Evolutionary conservation across 2,888 invertebrate genomes (phyloP), one percentile per base, ranked within the genome.

Genomic region (Meliscaeva auricollis): DNA sequence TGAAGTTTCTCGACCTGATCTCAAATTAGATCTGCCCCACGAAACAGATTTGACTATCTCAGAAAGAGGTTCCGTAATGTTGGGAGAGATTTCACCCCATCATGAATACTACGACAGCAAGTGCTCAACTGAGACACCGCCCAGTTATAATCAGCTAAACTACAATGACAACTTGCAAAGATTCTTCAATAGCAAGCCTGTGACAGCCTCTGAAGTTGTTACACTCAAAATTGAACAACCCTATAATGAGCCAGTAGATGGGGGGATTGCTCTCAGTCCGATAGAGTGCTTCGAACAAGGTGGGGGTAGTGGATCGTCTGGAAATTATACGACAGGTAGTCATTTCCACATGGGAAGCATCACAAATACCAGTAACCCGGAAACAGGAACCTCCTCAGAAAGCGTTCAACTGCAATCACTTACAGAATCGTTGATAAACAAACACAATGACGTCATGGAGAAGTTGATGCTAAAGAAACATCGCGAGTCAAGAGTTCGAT

Each of bases 361-460:
- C 13, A 93, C 93, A 2, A 92, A 93, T 50, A 93, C 93, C 0
- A 93, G 93, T 77, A 92, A 92, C 56, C 89, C 91, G 1, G 92
- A 91, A 8, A 92, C 92, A 1, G 93, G 93, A 20, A 91, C 90
- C 20, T 90, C 89, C 88, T 91, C 92, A 13, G 89, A 90, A 26
- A 91, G 90, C 38, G 93, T 93, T 35, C 94, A 93, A 56, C 91
- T 93, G 6, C 93, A 93, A 0, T 93, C 93, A 17, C 91, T 95
- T 9, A 95, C 95, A 0, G 94, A 95, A 89, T 93, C 93, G 0
- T 88, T 95, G 52, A 90, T 95, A 5, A 93, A 92, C 88, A 96
- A 96, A 89, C 97, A 97, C 90, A 97, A 97, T 88, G 94, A 94
- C 85, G 95, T 96, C 79, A 97, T 97, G 97, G 96, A 97, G 90